Base-by-base conservation (phyloP, 2,113 vertebrate genomes). In the Theristicus caerulescens region DNA sequence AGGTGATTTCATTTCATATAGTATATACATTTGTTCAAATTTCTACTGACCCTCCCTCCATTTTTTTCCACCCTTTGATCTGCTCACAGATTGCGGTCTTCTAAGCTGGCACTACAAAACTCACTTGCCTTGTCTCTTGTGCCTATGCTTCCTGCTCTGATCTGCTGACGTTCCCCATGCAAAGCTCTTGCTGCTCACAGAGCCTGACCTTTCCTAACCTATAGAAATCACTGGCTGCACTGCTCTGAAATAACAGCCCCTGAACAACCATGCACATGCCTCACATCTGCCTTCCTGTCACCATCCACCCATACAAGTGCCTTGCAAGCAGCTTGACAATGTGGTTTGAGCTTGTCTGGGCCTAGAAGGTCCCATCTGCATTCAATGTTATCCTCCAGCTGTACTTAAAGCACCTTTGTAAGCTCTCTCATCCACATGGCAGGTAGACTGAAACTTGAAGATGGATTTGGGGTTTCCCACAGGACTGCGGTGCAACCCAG, bases 201-300 rank as follows among this genome's bases (percentile, higher is more conserved):
- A 99, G 89, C 98, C 98, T 0, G 97, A 98, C 95, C 98, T 99
- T 58, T 99, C 98, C 24, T 98, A 32, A 10, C 13, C 70, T 49
- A 51, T 13, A 81, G 55, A 83, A 83, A 93, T 73, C 29, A 49
- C 67, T 77, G 69, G 16, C 36, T 70, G 18, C 26, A 25, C 21
- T 57, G 40, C 22, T 82, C 16, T 73, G 62, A 92, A 88, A 47
- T 52, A 83, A 73, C 31, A 91, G 19, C 16, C 26, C 15, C 71
- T 3, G 1, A 51, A 69, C 19, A 40, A 66, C 40, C 31, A 21
- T 1, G 4, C 17, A 29, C 1, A 1, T 4, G 1, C 22, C 31
- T 38, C 64, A n/a, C 42, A 84, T 42, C 52, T 46, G 36, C 46
- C 51, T 71, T 89, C 47, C 36, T 73, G 36, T 24, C 31, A 71